A percentile compares a stretch with the other conserved stretches of the same genome.
Evolutionary conservation across 2,797 vertebrate species (phyloP).

Genomic region (Alca torda): DNA sequence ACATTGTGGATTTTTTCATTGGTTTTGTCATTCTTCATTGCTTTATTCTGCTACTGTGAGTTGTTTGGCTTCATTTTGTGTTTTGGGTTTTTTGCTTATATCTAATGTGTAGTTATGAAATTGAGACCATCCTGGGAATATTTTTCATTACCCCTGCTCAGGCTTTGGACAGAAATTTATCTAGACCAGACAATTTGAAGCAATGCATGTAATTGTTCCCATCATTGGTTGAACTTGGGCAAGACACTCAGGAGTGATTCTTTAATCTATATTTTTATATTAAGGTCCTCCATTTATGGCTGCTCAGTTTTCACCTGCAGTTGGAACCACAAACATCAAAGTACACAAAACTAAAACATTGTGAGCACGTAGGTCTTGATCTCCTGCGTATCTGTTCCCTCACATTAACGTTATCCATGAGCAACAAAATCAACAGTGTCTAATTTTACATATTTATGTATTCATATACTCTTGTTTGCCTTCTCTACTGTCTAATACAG

Average conservation of each 20-base stretch:
- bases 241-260: background rate
- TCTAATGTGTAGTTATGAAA: constrained; percentile 43
- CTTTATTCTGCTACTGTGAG: constrained; percentile 49
- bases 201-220: background rate
- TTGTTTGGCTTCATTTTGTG: constrained; percentile 27
- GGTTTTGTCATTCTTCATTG: constrained; percentile 46
- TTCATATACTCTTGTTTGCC: background rate
- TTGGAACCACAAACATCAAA: background rate
- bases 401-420: background rate
- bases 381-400: background rate
- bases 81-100: background rate
- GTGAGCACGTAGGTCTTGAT: background rate
- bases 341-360: background rate
- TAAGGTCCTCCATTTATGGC: background rate
- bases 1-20: constrained; percentile 45
- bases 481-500: background rate
- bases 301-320: background rate
- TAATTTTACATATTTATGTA: background rate
- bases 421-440: background rate
- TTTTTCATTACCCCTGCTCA: constrained; percentile 33
- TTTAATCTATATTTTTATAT: constrained; percentile 8
- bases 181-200: constrained; percentile 1
- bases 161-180: constrained; percentile 7
- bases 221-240: background rate
- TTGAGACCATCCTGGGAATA: constrained; percentile 40